Conservation (phyloP, 1,140 invertebrate genomes). For the Portunus trituberculatus region DNA sequence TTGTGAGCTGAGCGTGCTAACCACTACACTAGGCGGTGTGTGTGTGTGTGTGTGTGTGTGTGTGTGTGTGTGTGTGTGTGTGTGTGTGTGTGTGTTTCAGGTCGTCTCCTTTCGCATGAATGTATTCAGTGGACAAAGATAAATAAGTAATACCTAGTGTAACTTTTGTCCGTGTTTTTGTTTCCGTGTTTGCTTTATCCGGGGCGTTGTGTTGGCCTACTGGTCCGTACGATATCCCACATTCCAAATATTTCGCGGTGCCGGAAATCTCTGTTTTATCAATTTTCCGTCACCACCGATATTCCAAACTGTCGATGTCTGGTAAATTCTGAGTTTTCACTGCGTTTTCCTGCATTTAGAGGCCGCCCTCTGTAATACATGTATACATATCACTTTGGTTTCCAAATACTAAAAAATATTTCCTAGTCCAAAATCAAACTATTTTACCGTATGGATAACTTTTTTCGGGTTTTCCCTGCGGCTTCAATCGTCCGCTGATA, state of each 20-base stretch:
- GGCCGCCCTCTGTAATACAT: neutral
- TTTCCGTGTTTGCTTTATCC: neutral
- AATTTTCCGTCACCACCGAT: neutral
- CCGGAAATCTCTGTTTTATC: neutral
- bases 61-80: neutral
- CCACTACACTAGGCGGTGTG: too few relatives aligned
- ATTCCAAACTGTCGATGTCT: slow-evolving; percentile 10
- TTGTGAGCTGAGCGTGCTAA: too few relatives aligned
- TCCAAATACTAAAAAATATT: neutral
- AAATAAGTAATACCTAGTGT: neutral
- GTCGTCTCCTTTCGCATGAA: neutral
- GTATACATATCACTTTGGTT: neutral
- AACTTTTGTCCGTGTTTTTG: neutral
- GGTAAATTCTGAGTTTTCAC: neutral
- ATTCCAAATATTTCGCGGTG: neutral
- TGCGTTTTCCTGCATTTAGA: slow-evolving; percentile 1
- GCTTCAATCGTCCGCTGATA: neutral
- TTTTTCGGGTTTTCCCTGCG: neutral
- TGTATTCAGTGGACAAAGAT: neutral
- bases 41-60: too few relatives aligned
- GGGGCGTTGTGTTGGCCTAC: neutral
- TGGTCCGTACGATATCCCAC: neutral
- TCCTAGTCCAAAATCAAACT: neutral
- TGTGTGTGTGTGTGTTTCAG: neutral
- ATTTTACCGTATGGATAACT: neutral